Evolutionary conservation across 2,797 vertebrate species (phyloP).

Genomic region (Saxicola maurus): DNA sequence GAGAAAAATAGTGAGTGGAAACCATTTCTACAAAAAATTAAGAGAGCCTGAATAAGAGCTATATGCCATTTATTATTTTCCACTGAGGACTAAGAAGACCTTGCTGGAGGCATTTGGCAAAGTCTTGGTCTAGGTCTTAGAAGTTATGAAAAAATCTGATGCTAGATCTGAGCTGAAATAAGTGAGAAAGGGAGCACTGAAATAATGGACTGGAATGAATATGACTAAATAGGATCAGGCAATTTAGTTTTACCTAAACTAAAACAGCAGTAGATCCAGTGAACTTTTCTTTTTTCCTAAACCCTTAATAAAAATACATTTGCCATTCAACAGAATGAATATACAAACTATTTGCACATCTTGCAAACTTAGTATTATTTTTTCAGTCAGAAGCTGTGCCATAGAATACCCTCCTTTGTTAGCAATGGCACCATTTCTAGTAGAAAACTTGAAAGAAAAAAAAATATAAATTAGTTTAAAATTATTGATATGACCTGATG

Average conservation of each 20-base stretch:
- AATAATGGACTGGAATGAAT: slow-evolving; percentile 10
- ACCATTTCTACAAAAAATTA: neutral
- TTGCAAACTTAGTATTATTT: slow-evolving; percentile 20
- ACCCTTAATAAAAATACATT: neutral
- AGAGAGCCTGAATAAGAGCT: neutral
- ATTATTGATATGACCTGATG: neutral
- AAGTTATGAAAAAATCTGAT: neutral
- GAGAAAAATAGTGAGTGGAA: neutral
- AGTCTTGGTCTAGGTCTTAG: neutral
- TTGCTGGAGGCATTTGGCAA: neutral
- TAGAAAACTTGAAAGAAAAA: neutral
- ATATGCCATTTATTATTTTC: neutral
- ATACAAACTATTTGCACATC: slow-evolving; percentile 3
- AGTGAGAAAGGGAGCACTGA: neutral
- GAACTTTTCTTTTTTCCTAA: neutral
- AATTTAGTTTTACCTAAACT: slow-evolving; percentile 4
- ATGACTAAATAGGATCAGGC: neutral
- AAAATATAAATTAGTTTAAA: neutral
- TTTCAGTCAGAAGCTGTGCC: neutral
- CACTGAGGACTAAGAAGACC: neutral
- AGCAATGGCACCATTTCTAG: neutral
- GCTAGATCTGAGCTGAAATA: neutral
- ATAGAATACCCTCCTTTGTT: neutral
- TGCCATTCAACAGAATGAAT: slow-evolving; percentile 49
- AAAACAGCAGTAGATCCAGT: neutral